phyloP scores from a whole-genome alignment of 2,113 vertebrate genomes.

The Heterotilapia buettikoferi region DNA sequence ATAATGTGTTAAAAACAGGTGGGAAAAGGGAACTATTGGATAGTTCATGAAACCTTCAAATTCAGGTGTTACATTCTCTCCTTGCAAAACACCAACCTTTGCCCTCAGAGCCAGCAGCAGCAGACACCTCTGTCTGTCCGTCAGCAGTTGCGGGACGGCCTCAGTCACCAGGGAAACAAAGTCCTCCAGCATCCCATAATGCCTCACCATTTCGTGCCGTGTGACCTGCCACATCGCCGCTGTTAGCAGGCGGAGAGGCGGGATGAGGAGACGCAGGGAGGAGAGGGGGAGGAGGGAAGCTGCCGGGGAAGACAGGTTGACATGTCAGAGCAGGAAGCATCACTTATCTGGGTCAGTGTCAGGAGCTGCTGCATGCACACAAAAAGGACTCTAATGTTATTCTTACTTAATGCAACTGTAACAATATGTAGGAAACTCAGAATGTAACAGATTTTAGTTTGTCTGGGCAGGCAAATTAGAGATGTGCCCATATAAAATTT shows the following conservation, averaged over 20 bases:
- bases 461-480: not conserved
- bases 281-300: conserved; percentile 13
- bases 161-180: conserved; percentile 63
- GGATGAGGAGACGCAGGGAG: conserved; percentile 50
- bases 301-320: not conserved
- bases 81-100: conserved; percentile 58
- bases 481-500: not conserved
- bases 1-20: not conserved
- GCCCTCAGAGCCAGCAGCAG: conserved; percentile 73
- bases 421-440: not conserved
- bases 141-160: conserved; percentile 65
- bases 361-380: not conserved
- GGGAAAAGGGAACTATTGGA: not conserved
- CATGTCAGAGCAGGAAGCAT: not conserved
- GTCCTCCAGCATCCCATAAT: conserved; percentile 69
- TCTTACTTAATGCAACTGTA: not conserved
- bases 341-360: not conserved
- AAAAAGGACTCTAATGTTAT: not conserved
- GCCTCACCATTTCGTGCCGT: conserved; percentile 10
- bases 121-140: conserved; percentile 67
- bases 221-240: conserved; percentile 67
- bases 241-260: conserved; percentile 61
- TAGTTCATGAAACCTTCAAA: not conserved
- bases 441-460: not conserved
- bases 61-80: not conserved